A percentile compares a stretch with the other conserved stretches of the same genome.
Evolutionary conservation across 2,113 vertebrate genomes (phyloP).

Genomic region (Actinemys pallida): DNA sequence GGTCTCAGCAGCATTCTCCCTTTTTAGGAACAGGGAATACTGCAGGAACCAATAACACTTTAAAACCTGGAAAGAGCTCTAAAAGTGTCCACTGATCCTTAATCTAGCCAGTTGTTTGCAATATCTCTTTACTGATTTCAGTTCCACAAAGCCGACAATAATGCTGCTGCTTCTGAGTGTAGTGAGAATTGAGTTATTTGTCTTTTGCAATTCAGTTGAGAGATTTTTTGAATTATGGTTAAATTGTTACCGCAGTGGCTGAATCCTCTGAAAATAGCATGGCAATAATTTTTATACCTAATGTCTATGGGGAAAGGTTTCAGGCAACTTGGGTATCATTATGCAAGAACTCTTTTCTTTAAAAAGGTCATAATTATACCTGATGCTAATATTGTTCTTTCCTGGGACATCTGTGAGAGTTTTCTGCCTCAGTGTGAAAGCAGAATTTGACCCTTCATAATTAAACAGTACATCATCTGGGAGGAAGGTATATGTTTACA

Average conservation of each 20-base stretch:
- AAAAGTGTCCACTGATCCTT: neutral
- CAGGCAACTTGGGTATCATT: neutral
- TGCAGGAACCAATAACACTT: neutral
- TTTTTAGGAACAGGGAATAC: neutral
- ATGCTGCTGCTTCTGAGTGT: neutral
- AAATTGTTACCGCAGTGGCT: neutral
- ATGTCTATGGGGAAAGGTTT: neutral
- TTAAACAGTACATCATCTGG: neutral
- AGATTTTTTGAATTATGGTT: neutral
- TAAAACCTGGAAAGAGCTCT: neutral
- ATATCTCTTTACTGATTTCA: fast-evolving
- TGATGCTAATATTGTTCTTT: neutral
- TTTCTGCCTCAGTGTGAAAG: neutral
- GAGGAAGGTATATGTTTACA: neutral
- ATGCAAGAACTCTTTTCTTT: neutral
- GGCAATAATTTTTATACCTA: neutral
- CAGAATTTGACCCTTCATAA: neutral
- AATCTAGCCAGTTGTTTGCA: neutral
- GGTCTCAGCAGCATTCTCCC: neutral
- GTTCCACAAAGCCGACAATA: neutral
- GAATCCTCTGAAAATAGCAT: neutral
- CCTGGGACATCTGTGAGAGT: neutral
- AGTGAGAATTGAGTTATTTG: neutral
- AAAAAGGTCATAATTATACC: neutral
- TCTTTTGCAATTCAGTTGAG: neutral